Percentiles rank a stretch among this genome's conserved stretches.
Evolutionary conservation across 1,140 invertebrate genomes (phyloP).

Genomic region (Drosophila melanica): DNA sequence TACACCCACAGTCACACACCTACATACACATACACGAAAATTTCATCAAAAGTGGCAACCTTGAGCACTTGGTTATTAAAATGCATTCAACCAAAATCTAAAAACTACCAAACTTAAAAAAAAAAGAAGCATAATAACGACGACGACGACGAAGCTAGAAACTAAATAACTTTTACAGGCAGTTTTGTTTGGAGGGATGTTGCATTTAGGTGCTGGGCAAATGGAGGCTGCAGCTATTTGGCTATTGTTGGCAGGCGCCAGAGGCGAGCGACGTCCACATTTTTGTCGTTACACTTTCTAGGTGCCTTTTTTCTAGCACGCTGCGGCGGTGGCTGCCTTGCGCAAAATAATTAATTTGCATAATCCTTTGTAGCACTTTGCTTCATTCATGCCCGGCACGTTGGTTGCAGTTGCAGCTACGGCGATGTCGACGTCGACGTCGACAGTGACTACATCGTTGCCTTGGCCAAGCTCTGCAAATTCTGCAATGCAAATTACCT

Average conservation of each 20-base stretch:
- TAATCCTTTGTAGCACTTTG: slow-evolving; percentile 82
- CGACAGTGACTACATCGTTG: slow-evolving; percentile 35
- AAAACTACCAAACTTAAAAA: slow-evolving; percentile 73
- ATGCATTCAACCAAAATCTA: slow-evolving; percentile 82
- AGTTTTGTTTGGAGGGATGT: slow-evolving; percentile 6
- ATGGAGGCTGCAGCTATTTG: slow-evolving; percentile 60
- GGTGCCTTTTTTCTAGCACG: slow-evolving; percentile 33
- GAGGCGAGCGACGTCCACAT: slow-evolving; percentile 62
- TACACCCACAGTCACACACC: slow-evolving; percentile 15
- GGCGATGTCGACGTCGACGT: slow-evolving; percentile 4
- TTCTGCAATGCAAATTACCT: slow-evolving; percentile 83
- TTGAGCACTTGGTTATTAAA: slow-evolving; percentile 81
- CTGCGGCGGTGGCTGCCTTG: slow-evolving; percentile 66
- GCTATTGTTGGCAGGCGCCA: slow-evolving; percentile 71
- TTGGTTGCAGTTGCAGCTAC: slow-evolving; percentile 42
- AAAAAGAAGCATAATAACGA: slow-evolving; percentile 47
- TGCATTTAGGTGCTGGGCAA: slow-evolving; percentile 37
- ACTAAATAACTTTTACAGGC: slow-evolving; percentile 48
- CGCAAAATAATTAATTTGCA: slow-evolving; percentile 83
- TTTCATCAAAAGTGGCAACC: slow-evolving; percentile 80
- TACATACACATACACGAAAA: slow-evolving; percentile 47
- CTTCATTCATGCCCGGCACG: slow-evolving; percentile 80
- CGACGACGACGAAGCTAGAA: slow-evolving; percentile 46
- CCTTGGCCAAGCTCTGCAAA: slow-evolving; percentile 73
- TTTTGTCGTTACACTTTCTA: slow-evolving; percentile 81